phyloP scores from a whole-genome alignment of 2,797 vertebrate species.

The Alosa sapidissima region DNA sequence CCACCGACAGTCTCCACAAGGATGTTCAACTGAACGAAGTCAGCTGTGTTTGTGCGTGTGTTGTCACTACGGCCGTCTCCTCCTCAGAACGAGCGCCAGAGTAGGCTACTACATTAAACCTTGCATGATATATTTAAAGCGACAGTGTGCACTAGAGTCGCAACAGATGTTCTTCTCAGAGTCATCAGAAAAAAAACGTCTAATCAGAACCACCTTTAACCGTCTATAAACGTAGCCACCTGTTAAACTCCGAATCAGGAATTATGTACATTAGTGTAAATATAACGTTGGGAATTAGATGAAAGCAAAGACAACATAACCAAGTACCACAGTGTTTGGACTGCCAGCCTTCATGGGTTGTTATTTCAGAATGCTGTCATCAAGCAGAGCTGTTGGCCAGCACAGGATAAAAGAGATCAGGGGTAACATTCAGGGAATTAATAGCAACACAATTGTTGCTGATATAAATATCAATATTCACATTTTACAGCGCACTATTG shows the following conservation, averaged over 20 bases:
- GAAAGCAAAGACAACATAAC: too few species aligned
- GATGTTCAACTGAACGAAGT: constrained; percentile 32
- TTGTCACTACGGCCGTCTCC: constrained; percentile 29
- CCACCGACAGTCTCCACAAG: constrained; percentile 8
- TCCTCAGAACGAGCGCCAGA: constrained; percentile 33
- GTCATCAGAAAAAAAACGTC: too few species aligned
- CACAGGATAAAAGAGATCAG: too few species aligned
- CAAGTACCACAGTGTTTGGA: too few species aligned
- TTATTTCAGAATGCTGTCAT: too few species aligned
- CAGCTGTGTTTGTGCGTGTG: constrained; percentile 32
- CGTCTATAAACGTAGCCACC: too few species aligned
- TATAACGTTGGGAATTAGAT: background rate
- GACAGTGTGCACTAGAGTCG: constrained; percentile 33
- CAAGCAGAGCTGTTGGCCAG: too few species aligned
- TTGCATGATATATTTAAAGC: constrained; percentile 49
- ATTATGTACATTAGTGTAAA: background rate
- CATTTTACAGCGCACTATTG: background rate
- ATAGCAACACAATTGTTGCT: too few species aligned
- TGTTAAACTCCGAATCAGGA: background rate
- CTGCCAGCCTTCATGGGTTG: too few species aligned
- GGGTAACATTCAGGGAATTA: too few species aligned
- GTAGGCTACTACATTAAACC: constrained; percentile 34
- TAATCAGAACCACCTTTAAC: too few species aligned
- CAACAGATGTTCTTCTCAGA: background rate
- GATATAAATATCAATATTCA: background rate